phyloP scores from a whole-genome alignment of 2,113 vertebrate genomes.

The Odobenus rosmarus region DNA sequence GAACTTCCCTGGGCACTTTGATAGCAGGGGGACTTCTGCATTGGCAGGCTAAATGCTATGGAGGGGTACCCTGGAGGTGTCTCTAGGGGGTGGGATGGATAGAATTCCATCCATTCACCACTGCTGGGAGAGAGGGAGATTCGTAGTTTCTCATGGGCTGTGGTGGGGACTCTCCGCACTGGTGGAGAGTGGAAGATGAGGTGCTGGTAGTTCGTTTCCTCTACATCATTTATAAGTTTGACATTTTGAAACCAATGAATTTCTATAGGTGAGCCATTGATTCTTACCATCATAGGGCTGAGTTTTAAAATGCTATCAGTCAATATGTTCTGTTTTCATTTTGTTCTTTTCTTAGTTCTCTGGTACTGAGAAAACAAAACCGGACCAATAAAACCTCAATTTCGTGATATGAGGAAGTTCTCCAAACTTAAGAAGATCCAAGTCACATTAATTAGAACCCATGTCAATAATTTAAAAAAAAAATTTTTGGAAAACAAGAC shows the following conservation, averaged over 20 bases:
- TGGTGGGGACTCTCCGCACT: neutral
- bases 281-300: neutral
- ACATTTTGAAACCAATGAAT: neutral
- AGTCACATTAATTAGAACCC: conserved; percentile 74
- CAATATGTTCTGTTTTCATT: neutral
- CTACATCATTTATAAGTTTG: neutral
- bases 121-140: neutral
- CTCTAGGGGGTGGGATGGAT: neutral
- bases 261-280: neutral
- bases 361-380: neutral
- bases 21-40: neutral
- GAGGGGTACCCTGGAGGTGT: neutral
- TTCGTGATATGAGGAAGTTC: neutral
- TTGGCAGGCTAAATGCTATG: neutral
- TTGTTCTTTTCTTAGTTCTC: neutral
- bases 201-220: too few species aligned
- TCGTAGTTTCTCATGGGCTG: neutral
- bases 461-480: conserved; percentile 79
- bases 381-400: neutral
- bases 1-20: neutral
- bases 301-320: neutral
- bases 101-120: neutral
- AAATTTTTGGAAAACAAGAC: conserved; percentile 69
- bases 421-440: conserved; percentile 65
- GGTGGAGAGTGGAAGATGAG: neutral